These are phyloP conservation scores for Eristalis pertinax DNA, from an alignment of 2,888 invertebrate species.

Conservation along the genomic window DNA sequence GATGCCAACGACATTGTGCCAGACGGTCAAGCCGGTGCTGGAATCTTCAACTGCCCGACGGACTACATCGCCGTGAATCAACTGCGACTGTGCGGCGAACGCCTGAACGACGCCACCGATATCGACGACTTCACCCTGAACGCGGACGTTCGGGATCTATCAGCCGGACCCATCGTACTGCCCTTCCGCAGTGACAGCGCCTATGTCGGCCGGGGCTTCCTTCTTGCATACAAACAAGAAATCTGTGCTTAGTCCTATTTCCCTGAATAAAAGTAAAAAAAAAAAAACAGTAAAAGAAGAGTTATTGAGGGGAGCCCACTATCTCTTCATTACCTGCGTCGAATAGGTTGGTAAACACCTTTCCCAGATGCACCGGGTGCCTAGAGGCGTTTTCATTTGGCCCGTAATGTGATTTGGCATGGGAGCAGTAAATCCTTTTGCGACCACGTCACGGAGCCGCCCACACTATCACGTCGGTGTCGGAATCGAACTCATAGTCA, in stretches of 20 bases:
- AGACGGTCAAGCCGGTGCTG: conserved; percentile 88
- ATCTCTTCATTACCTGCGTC: background rate
- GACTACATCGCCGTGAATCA: conserved; percentile 88
- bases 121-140: conserved; percentile 85
- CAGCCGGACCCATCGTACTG: conserved; percentile 87
- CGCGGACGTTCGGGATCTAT: conserved; percentile 87
- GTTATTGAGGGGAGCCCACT: background rate
- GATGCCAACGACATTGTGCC: conserved; percentile 85
- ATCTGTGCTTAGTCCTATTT: conserved; percentile 81
- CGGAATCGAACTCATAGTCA: conserved; percentile 2
- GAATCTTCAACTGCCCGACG: conserved; percentile 88
- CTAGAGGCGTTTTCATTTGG: conserved; percentile 61
- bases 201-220: conserved; percentile 87
- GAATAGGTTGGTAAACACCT: conserved; percentile 54
- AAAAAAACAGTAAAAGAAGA: background rate
- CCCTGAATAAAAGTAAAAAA: conserved; percentile 15
- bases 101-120: conserved; percentile 86
- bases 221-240: conserved; percentile 87
- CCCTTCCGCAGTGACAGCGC: conserved; percentile 86
- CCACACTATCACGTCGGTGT: conserved; percentile 57
- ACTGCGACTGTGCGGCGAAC: conserved; percentile 87
- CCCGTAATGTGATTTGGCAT: conserved; percentile 63
- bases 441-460: conserved; percentile 74
- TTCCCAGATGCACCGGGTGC: conserved; percentile 71
- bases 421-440: conserved; percentile 59